Evolutionary conservation across 2,797 vertebrate species (phyloP).

Genomic region (Okamejei kenojei): DNA sequence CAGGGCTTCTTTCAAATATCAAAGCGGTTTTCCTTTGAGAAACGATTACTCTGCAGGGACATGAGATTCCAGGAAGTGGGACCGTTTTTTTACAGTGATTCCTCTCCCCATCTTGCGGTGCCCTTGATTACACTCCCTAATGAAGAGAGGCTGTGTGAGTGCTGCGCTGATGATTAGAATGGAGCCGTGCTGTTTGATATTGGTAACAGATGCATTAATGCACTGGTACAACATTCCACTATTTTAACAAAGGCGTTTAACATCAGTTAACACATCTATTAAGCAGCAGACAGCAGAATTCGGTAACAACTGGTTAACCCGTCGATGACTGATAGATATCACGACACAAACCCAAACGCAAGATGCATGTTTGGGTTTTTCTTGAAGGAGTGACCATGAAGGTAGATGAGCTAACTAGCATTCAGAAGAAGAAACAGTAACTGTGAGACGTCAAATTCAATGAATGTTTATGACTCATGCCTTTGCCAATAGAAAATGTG

Average conservation of each 20-base stretch:
- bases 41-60: constrained; percentile 9
- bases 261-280: background rate
- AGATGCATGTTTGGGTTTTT: background rate
- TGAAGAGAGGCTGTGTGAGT: constrained; percentile 17
- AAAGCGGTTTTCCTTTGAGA: constrained; percentile 20
- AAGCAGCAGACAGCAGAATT: background rate
- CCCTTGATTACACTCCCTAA: constrained; percentile 1
- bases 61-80: background rate
- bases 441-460: background rate
- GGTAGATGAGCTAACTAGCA: background rate
- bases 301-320: background rate
- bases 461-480: background rate
- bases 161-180: background rate
- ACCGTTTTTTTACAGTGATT: background rate
- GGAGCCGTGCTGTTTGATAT: constrained; percentile 30
- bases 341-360: background rate
- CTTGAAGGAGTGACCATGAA: background rate
- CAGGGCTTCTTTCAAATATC: constrained; percentile 14
- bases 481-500: background rate
- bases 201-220: constrained; percentile 30
- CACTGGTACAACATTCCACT: background rate
- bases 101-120: constrained; percentile 16
- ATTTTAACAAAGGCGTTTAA: constrained; percentile 26
- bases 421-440: background rate
- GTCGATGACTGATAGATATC: background rate